Conservation (phyloP, 1,140 invertebrate genomes). For the Lucilia sericata region DNA sequence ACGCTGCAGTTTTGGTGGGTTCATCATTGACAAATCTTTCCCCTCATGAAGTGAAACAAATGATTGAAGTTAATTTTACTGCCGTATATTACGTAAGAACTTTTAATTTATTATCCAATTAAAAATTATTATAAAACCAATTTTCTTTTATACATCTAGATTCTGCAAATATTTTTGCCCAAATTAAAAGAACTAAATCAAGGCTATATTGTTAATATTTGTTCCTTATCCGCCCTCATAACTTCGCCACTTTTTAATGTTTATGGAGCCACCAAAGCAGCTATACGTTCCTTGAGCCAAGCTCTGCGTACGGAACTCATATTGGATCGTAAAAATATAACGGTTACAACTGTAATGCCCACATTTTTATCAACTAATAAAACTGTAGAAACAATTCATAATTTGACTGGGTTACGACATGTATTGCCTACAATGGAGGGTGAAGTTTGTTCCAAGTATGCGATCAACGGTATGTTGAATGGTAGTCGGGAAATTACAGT, state of each 20-base stretch:
- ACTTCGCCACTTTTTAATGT: background rate
- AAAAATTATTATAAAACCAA: too few relatives aligned
- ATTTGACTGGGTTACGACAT: background rate
- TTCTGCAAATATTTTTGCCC: slow-evolving; percentile 76
- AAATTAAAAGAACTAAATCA: slow-evolving; percentile 84
- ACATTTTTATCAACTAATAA: slow-evolving; percentile 44
- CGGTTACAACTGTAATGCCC: slow-evolving; percentile 35
- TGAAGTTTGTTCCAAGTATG: slow-evolving; percentile 6
- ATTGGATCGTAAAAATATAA: slow-evolving; percentile 8
- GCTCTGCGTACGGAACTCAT: slow-evolving; percentile 66
- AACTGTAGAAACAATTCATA: background rate
- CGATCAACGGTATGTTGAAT: slow-evolving; percentile 33
- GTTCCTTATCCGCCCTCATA: slow-evolving; percentile 78
- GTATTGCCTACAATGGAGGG: background rate
- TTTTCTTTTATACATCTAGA: slow-evolving; percentile 64
- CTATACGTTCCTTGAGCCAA: slow-evolving; percentile 79
- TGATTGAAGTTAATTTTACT: background rate
- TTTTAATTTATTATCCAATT: too few relatives aligned
- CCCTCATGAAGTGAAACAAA: background rate
- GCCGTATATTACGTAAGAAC: background rate
- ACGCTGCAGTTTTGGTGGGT: background rate
- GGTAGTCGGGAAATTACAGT: slow-evolving; percentile 19
- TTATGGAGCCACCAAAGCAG: slow-evolving; percentile 81
- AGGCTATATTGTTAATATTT: slow-evolving; percentile 87
- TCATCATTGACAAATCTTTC: background rate